phyloP scores from a whole-genome alignment of 2,888 invertebrate species.

The Adelphocoris suturalis region DNA sequence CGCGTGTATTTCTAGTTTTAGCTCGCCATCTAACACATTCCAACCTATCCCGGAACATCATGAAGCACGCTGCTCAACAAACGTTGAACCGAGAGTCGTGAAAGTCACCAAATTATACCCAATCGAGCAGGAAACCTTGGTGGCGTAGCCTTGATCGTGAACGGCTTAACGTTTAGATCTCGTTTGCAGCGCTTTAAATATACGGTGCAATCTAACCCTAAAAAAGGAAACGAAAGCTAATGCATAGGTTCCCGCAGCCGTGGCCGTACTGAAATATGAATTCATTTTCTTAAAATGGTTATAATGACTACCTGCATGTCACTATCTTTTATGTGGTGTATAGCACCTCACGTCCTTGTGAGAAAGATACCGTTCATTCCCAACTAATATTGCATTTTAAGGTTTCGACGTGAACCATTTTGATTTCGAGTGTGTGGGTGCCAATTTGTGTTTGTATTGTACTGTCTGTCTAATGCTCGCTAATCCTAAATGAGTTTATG shows the following conservation, averaged over 20 bases:
- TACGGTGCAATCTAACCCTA: too few species aligned
- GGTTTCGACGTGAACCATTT: too few species aligned
- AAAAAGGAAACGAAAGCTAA: neutral
- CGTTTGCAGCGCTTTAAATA: neutral
- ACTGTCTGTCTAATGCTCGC: too few species aligned
- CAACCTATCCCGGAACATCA: neutral
- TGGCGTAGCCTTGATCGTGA: conserved; percentile 13
- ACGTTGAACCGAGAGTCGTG: neutral
- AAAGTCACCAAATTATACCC: conserved; percentile 20
- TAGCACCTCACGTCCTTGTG: too few species aligned
- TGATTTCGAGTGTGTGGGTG: too few species aligned
- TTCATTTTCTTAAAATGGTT: neutral
- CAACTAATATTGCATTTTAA: too few species aligned
- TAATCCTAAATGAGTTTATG: too few species aligned
- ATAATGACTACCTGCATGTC: too few species aligned
- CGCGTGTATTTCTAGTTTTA: neutral
- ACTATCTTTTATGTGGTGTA: too few species aligned
- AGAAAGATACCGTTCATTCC: too few species aligned
- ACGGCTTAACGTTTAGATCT: neutral
- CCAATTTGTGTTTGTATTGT: too few species aligned
- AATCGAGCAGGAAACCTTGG: conserved; percentile 2
- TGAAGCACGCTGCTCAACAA: neutral
- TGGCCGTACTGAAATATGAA: neutral
- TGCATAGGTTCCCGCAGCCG: neutral
- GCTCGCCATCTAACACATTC: too few species aligned